phyloP scores from a whole-genome alignment of 2,888 invertebrate species.

The Therioaphis trifolii region DNA sequence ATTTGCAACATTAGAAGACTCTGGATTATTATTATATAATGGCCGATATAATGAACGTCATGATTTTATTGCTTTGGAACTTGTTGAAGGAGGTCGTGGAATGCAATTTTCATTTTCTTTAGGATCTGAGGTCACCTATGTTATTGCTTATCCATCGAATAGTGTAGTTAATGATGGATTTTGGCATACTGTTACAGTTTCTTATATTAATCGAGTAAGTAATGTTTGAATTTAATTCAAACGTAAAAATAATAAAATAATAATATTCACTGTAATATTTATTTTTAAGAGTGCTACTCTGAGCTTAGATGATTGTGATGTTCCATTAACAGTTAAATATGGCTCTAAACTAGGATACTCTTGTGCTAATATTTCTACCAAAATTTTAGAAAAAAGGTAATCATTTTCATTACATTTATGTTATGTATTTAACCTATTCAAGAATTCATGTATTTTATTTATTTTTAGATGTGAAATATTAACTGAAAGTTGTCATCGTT shows the following conservation, averaged over 20 bases:
- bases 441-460: slow-evolving; percentile 57
- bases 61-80: slow-evolving; percentile 91
- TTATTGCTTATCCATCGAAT: slow-evolving; percentile 74
- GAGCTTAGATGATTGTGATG: slow-evolving; percentile 88
- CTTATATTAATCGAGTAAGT: slow-evolving; percentile 83
- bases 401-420: slow-evolving; percentile 15
- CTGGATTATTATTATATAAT: slow-evolving; percentile 91
- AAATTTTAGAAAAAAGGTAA: slow-evolving; percentile 78
- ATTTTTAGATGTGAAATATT: slow-evolving; percentile 69
- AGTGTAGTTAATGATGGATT: slow-evolving; percentile 83
- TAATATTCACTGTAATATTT: slow-evolving; percentile 12
- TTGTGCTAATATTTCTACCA: slow-evolving; percentile 84
- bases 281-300: slow-evolving; percentile 79
- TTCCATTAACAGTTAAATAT: slow-evolving; percentile 80
- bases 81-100: slow-evolving; percentile 76
- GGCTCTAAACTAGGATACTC: slow-evolving; percentile 78
- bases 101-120: slow-evolving; percentile 89
- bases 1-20: slow-evolving; percentile 85
- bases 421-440: slow-evolving; percentile 27
- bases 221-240: slow-evolving; percentile 1
- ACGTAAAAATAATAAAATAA: background rate
- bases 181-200: slow-evolving; percentile 89
- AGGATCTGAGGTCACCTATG: slow-evolving; percentile 80
- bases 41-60: slow-evolving; percentile 95
- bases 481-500: slow-evolving; percentile 74